Percentiles rank a stretch among this genome's conserved stretches.
Conservation (phyloP, 23 tunicate species). For the Halocynthia aurantium region DNA sequence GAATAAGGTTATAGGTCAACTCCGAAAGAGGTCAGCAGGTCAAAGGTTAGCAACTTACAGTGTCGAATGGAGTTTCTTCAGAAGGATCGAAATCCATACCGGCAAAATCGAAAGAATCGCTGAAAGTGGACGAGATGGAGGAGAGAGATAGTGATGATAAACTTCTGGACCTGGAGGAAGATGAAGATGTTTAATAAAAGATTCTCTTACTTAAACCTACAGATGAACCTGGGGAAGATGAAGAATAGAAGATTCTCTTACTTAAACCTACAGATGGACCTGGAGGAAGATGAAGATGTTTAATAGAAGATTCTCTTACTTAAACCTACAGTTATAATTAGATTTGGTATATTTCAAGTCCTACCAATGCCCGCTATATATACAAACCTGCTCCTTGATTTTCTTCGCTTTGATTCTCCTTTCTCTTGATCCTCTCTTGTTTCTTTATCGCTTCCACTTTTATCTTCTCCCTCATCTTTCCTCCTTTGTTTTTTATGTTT, state of each 20-base stretch:
- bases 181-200: not conserved
- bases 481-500: constrained; percentile 46
- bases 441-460: constrained; percentile 6
- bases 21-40: constrained; percentile 1
- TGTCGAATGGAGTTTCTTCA: constrained; percentile 13
- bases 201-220: not conserved
- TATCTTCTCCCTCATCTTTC: constrained; percentile 10
- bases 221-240: not conserved
- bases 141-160: constrained; percentile 65
- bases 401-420: too few relatives aligned
- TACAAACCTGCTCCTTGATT: not conserved
- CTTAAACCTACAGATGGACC: not conserved
- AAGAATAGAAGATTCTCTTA: not conserved
- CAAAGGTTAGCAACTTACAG: not conserved
- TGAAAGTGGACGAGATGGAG: constrained; percentile 73
- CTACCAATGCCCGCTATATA: not conserved
- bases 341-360: constrained; percentile 14
- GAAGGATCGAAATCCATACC: constrained; percentile 32
- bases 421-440: constrained; percentile 5
- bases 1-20: not conserved
- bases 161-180: constrained; percentile 51
- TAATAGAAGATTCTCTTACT: too few relatives aligned
- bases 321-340: not conserved
- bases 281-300: too few relatives aligned
- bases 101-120: constrained; percentile 88